Conservation (phyloP, 2,113 vertebrate genomes). For the Cephalopterus ornatus region DNA sequence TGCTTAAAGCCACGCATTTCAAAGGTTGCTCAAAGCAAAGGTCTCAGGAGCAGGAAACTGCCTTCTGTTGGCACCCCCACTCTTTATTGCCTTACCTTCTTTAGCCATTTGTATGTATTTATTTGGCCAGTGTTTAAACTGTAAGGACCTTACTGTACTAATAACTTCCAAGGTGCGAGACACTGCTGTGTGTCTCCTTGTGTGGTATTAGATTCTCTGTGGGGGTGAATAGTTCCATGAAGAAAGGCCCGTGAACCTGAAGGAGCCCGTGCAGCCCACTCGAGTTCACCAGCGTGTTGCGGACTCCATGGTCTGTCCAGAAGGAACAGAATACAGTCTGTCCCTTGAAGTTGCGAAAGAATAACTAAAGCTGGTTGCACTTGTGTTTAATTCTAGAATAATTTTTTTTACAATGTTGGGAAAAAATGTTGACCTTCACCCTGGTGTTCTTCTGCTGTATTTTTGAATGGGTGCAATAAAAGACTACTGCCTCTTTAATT, state of each 20-base stretch:
- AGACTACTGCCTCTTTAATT: background rate
- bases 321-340: background rate
- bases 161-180: background rate
- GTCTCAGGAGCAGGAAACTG: background rate
- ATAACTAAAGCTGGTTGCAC: background rate
- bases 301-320: background rate
- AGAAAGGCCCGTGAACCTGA: background rate
- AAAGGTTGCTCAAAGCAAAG: background rate
- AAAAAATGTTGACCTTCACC: background rate
- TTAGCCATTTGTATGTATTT: background rate
- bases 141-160: background rate
- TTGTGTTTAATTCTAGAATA: background rate
- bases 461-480: conserved; percentile 21
- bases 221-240: background rate
- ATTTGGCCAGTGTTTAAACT: background rate
- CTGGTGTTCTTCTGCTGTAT: background rate
- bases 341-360: background rate
- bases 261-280: background rate
- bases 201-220: background rate
- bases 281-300: background rate
- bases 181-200: background rate
- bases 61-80: background rate
- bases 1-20: background rate
- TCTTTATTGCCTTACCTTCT: background rate
- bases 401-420: background rate